Conservation (phyloP, 2,113 vertebrate genomes). For the Campylomormyrus numenius region DNA sequence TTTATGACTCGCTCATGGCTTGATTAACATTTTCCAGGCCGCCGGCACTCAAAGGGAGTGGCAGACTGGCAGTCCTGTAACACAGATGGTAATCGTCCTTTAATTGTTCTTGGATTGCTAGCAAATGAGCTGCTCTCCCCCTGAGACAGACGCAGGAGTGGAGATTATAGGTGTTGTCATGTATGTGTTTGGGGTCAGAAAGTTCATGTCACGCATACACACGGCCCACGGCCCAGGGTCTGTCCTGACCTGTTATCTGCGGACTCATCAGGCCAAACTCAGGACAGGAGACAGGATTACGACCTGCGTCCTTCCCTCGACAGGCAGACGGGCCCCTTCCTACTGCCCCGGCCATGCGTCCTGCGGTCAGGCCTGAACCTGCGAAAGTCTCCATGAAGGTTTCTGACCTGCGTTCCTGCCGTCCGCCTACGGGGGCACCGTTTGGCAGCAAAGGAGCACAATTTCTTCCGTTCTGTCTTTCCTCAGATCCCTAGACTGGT, state of each 20-base stretch:
- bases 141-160: not conserved
- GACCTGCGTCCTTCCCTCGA: not conserved
- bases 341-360: not conserved
- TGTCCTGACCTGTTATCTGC: not conserved
- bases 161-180: not conserved
- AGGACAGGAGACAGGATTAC: not conserved
- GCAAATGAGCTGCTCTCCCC: not conserved
- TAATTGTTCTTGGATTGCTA: not conserved
- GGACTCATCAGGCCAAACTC: not conserved
- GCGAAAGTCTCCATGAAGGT: not conserved
- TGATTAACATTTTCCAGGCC: not conserved
- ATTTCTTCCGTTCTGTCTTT: not conserved
- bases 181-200: not conserved
- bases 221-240: not conserved
- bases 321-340: not conserved
- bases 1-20: not conserved
- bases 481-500: not conserved
- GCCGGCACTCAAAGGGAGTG: not conserved
- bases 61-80: slow-evolving; percentile 6
- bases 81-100: not conserved
- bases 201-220: not conserved
- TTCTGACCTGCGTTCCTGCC: not conserved
- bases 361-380: not conserved
- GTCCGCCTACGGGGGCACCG: not conserved
- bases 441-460: not conserved